Evolutionary conservation across 2,113 vertebrate genomes (phyloP), one percentile per base, ranked within the genome.

Genomic region (Bungarus multicinctus): DNA sequence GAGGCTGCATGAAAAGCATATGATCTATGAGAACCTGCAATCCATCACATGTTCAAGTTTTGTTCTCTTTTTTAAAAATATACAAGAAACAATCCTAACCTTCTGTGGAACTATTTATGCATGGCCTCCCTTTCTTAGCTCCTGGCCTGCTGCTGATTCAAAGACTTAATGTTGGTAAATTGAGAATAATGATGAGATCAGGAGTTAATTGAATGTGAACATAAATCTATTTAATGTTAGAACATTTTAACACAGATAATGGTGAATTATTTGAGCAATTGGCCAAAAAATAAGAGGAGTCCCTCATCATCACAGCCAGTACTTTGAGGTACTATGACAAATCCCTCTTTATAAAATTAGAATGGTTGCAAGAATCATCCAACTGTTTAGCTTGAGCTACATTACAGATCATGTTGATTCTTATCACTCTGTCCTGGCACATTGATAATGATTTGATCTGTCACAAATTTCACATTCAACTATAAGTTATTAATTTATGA

Each of bases 141-240:
- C 53, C 94, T 95, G 94, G 95, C 92, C 95, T 93, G 92, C 96
- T 93, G 90, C 86, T 90, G 47, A 89, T 96, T 93, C 22, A 12
- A 96, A 94, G 94, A 93, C 94, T 91, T 91, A 93, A 95, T 96
- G 94, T 96, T 97, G 96, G 95, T 96, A 97, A 97, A 97, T 96
- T 96, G 96, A 96, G 96, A 97, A 97, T 97, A 97, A 97, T 96
- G 96, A 96, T 94, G 91, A 93, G 91, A 95, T 95, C 87, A 94
- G 90, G 89, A 94, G 93, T 96, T 96, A 96, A 94, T 30, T 94
- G 94, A 89, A 96, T 95, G 93, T 96, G 93, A 94, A 93, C 93
- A 91, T 97, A 96, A 97, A 97, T 97, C 96, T 96, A 57, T 87
- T 94, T 85, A 95, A 93, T 94, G 95, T 94, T 96, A 95, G 94